These are phyloP conservation scores for Netelia fuscicornis DNA, from an alignment of 2,888 invertebrate genomes.

Conservation along the genomic window DNA sequence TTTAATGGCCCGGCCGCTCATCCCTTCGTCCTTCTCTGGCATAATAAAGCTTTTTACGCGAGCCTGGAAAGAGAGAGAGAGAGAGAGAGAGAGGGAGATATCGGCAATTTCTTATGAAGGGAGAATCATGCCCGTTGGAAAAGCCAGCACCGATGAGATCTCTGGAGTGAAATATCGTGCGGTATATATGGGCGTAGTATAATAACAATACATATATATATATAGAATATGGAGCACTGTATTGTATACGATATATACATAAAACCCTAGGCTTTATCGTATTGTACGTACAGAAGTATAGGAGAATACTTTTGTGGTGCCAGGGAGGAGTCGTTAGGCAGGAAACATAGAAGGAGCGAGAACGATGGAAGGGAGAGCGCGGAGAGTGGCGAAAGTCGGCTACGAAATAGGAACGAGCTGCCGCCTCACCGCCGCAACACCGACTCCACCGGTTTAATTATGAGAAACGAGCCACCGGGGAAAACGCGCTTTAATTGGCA, in stretches of 20 bases:
- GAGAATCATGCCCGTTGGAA: constrained; percentile 27
- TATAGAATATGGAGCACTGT: background rate
- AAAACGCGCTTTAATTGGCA: constrained; percentile 69
- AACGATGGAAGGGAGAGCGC: constrained; percentile 13
- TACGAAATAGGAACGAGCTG: constrained; percentile 67
- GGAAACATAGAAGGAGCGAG: constrained; percentile 23
- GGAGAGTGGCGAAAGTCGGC: constrained; percentile 61
- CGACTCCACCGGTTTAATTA: constrained; percentile 69
- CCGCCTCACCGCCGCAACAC: constrained; percentile 52
- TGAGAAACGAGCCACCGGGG: constrained; percentile 70
- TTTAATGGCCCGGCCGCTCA: constrained; percentile 10
- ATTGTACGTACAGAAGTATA: constrained; percentile 11
- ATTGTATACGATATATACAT: background rate
- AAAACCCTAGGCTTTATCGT: constrained; percentile 12
- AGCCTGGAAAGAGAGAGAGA: background rate
- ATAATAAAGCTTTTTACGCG: constrained; percentile 26
- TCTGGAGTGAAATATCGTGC: constrained; percentile 29
- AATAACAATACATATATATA: constrained; percentile 1
- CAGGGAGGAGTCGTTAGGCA: constrained; percentile 65
- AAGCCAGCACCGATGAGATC: constrained; percentile 15
- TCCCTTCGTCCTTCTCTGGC: constrained; percentile 17
- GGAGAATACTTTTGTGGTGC: constrained; percentile 58
- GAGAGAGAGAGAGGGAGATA: background rate
- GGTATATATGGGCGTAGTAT: background rate
- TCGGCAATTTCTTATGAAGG: constrained; percentile 25